Evolutionary conservation across 2,797 vertebrate species (phyloP).

Genomic region (Carduelis carduelis): DNA sequence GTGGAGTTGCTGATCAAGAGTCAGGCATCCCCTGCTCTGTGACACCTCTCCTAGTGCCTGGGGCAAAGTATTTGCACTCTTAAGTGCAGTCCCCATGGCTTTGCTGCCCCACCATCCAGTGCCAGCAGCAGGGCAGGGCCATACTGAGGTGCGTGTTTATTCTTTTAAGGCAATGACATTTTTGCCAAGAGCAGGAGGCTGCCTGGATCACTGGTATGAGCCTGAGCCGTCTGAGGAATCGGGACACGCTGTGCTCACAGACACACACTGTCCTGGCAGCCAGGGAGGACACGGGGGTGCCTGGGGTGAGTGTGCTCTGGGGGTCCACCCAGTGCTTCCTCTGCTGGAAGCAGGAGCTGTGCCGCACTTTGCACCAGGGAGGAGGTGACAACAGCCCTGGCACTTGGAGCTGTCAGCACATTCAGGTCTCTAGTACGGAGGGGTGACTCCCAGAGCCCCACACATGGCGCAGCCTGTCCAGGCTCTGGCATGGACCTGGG

Average conservation of each 20-base stretch:
- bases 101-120: rapidly evolving
- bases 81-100: background rate
- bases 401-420: background rate
- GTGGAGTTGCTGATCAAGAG: background rate
- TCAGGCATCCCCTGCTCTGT: background rate
- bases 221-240: background rate
- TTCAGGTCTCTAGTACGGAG: rapidly evolving
- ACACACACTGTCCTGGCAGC: background rate
- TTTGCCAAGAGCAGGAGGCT: background rate
- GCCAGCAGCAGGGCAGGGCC: background rate
- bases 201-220: background rate
- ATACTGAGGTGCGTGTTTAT: background rate
- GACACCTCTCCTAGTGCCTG: background rate
- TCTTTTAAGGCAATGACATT: background rate
- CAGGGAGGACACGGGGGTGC: rapidly evolving
- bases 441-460: background rate
- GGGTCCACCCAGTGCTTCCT: rapidly evolving
- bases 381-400: background rate
- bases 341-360: background rate
- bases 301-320: background rate
- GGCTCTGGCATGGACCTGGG: background rate
- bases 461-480: background rate
- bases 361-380: rapidly evolving
- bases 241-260: background rate
- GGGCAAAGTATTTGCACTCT: background rate